Evolutionary conservation across 1,140 invertebrate genomes (phyloP).

Genomic region (Lordiphosa clarofinis): DNA sequence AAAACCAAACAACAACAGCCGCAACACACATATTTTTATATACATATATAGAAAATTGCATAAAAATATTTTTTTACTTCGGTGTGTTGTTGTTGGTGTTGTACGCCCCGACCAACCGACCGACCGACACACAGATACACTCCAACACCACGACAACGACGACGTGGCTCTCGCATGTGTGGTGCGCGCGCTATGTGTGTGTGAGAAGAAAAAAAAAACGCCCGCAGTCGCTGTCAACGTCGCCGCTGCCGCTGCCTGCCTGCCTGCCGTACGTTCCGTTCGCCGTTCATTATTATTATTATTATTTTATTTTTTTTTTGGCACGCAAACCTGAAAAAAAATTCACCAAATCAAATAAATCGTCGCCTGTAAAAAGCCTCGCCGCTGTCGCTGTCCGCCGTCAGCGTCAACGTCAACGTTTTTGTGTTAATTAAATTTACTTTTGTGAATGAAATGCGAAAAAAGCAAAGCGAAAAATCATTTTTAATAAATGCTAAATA

Average conservation of each 20-base stretch:
- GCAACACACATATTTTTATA: constrained; percentile 50
- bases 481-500: constrained; percentile 78
- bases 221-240: constrained; percentile 33
- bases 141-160: constrained; percentile 35
- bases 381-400: constrained; percentile 1
- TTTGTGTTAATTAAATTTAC: constrained; percentile 78
- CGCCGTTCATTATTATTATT: constrained; percentile 31
- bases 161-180: constrained; percentile 53
- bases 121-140: constrained; percentile 24
- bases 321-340: constrained; percentile 54
- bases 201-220: constrained; percentile 32
- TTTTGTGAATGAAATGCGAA: constrained; percentile 78
- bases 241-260: constrained; percentile 4
- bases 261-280: constrained; percentile 10
- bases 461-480: constrained; percentile 73
- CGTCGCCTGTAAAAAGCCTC: constrained; percentile 5
- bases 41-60: constrained; percentile 67
- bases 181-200: constrained; percentile 33
- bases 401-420: constrained; percentile 41
- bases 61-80: constrained; percentile 75
- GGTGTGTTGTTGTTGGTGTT: not conserved
- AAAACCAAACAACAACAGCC: constrained; percentile 11
- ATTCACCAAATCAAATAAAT: constrained; percentile 43
- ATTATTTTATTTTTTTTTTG: constrained; percentile 65
- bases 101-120: constrained; percentile 1